Evolutionary conservation across 2,113 vertebrate genomes (phyloP).

Genomic region (Indri indri): DNA sequence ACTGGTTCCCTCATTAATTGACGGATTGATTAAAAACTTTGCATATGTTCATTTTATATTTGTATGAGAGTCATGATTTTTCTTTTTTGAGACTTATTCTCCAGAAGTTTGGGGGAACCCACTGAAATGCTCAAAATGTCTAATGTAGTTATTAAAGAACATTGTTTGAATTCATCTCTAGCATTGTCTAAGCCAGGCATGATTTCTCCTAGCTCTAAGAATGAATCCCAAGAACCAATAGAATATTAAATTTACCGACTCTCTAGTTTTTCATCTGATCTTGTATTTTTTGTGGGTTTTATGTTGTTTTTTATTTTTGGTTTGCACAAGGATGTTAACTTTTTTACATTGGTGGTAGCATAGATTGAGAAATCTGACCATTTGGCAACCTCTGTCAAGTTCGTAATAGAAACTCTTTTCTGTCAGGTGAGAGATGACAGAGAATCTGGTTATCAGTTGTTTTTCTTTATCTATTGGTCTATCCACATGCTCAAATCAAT

Average conservation of each 20-base stretch:
- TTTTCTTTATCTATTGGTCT: neutral
- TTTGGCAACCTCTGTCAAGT: neutral
- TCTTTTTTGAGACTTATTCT: neutral
- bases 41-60: neutral
- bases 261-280: neutral
- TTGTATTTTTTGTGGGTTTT: neutral
- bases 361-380: neutral
- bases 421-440: neutral
- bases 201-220: neutral
- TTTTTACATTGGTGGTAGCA: neutral
- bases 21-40: neutral
- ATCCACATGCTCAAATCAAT: neutral
- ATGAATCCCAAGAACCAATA: neutral
- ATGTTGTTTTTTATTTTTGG: neutral
- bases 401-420: neutral
- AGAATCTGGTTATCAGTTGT: neutral
- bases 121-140: neutral
- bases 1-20: neutral
- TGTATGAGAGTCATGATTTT: neutral
- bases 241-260: neutral
- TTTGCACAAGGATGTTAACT: neutral
- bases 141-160: neutral
- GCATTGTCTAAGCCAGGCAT: neutral
- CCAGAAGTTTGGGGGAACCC: neutral
- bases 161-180: neutral